Conservation (phyloP, 2,113 vertebrate genomes). For the Semicossyphus pulcher region DNA sequence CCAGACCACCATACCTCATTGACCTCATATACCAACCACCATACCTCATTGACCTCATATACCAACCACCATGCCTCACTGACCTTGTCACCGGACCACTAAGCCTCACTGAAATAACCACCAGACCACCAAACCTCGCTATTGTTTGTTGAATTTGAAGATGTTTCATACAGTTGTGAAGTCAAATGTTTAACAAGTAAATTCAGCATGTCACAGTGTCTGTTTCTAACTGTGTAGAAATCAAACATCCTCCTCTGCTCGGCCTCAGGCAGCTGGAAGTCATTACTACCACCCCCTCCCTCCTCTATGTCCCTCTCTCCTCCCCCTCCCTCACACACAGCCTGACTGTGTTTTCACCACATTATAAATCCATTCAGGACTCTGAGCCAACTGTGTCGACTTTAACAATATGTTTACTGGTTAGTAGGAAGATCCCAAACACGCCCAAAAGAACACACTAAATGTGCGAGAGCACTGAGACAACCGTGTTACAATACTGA, state of each 20-base stretch:
- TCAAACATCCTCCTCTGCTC: conserved; percentile 37
- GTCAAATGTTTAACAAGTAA: neutral
- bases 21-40: neutral
- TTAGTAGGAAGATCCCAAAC: neutral
- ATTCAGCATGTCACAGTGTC: conserved; percentile 1
- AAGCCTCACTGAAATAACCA: neutral
- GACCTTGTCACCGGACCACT: neutral
- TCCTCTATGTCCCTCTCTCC: neutral
- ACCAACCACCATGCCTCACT: neutral
- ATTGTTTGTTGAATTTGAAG: neutral
- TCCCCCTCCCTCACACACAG: conserved; percentile 1
- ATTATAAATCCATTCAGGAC: conserved; percentile 39
- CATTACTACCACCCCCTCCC: conserved; percentile 37
- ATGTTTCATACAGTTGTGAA: neutral
- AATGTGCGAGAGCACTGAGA: neutral
- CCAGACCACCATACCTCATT: neutral
- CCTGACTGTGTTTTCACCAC: conserved; percentile 42
- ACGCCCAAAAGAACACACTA: neutral
- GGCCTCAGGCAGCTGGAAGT: conserved; percentile 66
- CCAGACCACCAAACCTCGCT: neutral
- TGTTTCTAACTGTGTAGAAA: conserved; percentile 43
- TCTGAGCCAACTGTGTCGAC: conserved; percentile 21
- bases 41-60: neutral
- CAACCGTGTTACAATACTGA: no score
- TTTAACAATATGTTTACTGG: neutral